Base-by-base conservation (phyloP, 2,113 vertebrate species). In the Corythoichthys intestinalis region DNA sequence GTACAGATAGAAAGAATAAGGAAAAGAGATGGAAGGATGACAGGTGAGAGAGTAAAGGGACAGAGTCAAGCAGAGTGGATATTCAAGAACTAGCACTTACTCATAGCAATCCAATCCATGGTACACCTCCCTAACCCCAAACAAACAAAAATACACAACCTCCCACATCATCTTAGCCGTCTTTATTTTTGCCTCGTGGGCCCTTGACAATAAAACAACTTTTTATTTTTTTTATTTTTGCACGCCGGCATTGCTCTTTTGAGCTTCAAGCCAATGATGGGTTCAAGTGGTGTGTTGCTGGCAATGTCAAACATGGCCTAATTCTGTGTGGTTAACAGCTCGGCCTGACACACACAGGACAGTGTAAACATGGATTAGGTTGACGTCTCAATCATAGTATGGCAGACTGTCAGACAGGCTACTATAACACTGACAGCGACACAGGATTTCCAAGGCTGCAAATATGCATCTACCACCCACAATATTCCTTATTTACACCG, bases 361-460 rank as follows among this genome's bases (percentile, higher is more conserved):
- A 85, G 87, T 88, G 90, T 89, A 90, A 92, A 92, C 92, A 91
- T 82, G 90, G 90, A 92, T 91, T 91, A 92, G 83, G 73, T 86
- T 90, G 92, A 93, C 82, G 89, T 91, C 90, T 92, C 91, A 90
- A 91, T 93, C 90, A 85, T 74, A 75, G 67, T 69, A 67, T 90
- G 88, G 84, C 89, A 92, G 85, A 58, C 74, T 90, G 90, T 90
- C 88, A 85, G 79, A 77, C 84, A 79, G 82, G 73, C 82, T 34
- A 74, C 75, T 38, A 69, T 73, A 78, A 82, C 80, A 79, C 73
- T 4, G 66, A 70, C 74, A 50, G 77, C 67, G 62, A 46, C 76
- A 66, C 2, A 4, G 49, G 15, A 50, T 54, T 11, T 15, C 6
- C 17, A 2, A 12, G 9, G 17, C 39, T 44, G 50, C 37, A 66